Percentiles rank a stretch among this genome's conserved stretches.
phyloP scores from a whole-genome alignment of 1,140 invertebrate genomes.

The Aphaenogaster rudis region DNA sequence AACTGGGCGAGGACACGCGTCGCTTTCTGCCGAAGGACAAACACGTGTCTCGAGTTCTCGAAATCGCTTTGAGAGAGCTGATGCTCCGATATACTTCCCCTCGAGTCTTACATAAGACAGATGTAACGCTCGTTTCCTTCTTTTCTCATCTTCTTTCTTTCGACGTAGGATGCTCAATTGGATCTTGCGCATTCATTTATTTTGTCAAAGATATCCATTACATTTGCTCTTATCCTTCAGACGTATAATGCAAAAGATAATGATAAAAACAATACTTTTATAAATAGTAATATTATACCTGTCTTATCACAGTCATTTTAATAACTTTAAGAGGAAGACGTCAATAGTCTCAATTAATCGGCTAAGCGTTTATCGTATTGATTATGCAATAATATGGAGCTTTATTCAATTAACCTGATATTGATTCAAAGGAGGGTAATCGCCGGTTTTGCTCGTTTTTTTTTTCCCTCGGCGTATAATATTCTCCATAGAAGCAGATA shows the following conservation, averaged over 20 bases:
- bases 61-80: conserved; percentile 48
- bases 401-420: not conserved
- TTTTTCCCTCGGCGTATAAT: conserved; percentile 21
- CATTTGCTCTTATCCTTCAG: not conserved
- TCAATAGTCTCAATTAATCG: not conserved
- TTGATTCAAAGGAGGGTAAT: not conserved
- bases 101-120: conserved; percentile 69
- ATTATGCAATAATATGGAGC: not conserved
- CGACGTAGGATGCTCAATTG: conserved; percentile 42
- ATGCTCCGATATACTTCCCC: conserved; percentile 15
- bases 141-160: conserved; percentile 7
- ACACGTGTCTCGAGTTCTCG: conserved; percentile 64
- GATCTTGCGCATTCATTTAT: conserved; percentile 7
- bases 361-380: not conserved
- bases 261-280: not conserved
- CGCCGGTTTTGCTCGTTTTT: not conserved
- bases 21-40: conserved; percentile 66
- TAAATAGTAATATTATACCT: not conserved
- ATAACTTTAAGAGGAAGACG: not conserved
- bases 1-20: not conserved
- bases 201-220: not conserved
- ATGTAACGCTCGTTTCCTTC: conserved; percentile 46
- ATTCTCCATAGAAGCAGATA: conserved; percentile 10
- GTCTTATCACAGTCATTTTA: not conserved
- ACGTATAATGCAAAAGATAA: not conserved